phyloP scores from a whole-genome alignment of 2,113 vertebrate genomes.

The Merops nubicus region DNA sequence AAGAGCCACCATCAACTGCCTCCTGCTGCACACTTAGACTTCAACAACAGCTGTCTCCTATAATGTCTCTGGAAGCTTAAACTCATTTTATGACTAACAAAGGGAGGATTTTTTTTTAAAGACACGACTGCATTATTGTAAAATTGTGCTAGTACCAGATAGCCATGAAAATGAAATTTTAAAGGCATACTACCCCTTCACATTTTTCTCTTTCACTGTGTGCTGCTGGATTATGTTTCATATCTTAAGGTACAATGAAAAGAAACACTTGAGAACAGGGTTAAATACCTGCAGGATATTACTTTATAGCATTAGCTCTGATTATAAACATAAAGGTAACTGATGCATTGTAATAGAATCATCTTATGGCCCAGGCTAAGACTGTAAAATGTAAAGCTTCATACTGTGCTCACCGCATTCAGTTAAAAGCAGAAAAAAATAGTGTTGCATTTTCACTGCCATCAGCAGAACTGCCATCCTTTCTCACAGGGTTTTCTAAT shows the following conservation, averaged over 20 bases:
- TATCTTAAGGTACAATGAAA: background rate
- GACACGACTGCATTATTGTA: background rate
- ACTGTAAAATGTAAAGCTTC: slow-evolving; percentile 43
- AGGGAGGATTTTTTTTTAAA: background rate
- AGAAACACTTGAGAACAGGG: slow-evolving; percentile 2
- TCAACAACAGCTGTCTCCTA: background rate
- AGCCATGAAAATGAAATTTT: background rate
- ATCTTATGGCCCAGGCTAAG: background rate
- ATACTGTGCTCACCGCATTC: slow-evolving; percentile 11
- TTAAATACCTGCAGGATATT: slow-evolving; percentile 21
- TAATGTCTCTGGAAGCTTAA: background rate
- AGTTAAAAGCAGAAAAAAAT: slow-evolving; percentile 63
- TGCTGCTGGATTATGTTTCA: background rate
- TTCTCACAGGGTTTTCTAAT: slow-evolving; percentile 66
- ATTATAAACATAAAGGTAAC: slow-evolving; percentile 65
- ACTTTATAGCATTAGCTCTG: slow-evolving; percentile 45
- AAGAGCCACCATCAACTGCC: background rate
- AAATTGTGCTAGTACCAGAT: background rate
- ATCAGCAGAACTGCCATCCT: slow-evolving; percentile 77
- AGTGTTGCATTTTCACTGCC: slow-evolving; percentile 30
- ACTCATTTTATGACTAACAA: background rate
- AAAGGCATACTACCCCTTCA: background rate
- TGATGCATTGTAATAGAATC: slow-evolving; percentile 34
- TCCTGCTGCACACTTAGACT: background rate
- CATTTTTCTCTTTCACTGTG: background rate